phyloP scores from a whole-genome alignment of 1,140 invertebrate species.

The Episyrphus balteatus region DNA sequence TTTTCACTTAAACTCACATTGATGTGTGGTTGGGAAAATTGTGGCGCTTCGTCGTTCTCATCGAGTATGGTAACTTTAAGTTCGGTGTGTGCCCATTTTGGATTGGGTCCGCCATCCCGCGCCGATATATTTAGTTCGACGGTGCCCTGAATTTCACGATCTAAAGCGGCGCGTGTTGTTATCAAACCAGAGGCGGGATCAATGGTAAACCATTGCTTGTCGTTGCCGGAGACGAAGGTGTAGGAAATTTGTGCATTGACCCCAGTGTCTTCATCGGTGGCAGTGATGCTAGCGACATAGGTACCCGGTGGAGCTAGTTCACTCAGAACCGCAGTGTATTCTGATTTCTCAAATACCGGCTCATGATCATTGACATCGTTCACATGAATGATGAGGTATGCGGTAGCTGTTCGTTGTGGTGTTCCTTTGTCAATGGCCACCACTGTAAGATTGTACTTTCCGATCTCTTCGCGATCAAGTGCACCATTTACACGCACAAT shows the following conservation, averaged over 20 bases:
- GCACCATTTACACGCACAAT: constrained; percentile 86
- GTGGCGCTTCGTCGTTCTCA: constrained; percentile 88
- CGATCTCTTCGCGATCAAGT: constrained; percentile 83
- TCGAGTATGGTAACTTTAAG: constrained; percentile 86
- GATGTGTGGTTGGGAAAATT: constrained; percentile 59
- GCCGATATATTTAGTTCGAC: constrained; percentile 75
- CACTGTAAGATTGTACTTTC: constrained; percentile 84
- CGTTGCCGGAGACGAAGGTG: constrained; percentile 76
- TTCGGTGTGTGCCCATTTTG: constrained; percentile 77
- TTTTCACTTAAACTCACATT: constrained; percentile 72
- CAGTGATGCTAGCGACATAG: constrained; percentile 77
- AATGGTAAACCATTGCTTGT: constrained; percentile 76
- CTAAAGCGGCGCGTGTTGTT: constrained; percentile 68
- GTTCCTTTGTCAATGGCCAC: constrained; percentile 81
- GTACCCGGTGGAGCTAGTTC: constrained; percentile 78
- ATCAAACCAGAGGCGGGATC: constrained; percentile 73
- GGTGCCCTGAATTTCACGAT: constrained; percentile 75
- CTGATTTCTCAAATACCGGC: constrained; percentile 86
- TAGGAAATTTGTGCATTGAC: constrained; percentile 83
- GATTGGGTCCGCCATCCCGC: constrained; percentile 77
- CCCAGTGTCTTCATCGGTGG: constrained; percentile 82
- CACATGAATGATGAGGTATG: constrained; percentile 81
- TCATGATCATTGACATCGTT: constrained; percentile 94
- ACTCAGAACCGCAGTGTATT: constrained; percentile 77
- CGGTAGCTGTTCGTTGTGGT: constrained; percentile 69